phyloP scores from a whole-genome alignment of 2,113 vertebrate genomes.

The Ceuthmochares aereus region DNA sequence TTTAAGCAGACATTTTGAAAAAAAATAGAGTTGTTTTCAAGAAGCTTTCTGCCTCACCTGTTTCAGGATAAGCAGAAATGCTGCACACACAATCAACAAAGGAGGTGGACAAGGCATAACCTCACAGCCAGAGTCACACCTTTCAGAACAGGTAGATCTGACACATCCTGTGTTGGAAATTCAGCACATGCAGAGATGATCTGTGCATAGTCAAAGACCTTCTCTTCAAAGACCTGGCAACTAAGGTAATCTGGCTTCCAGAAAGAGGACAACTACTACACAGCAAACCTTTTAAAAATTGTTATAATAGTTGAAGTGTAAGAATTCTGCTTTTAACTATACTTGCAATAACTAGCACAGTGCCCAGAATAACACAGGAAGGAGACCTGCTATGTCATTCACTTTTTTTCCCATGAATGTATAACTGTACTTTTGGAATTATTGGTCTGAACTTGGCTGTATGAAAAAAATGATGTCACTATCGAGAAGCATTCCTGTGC shows the following conservation, averaged over 20 bases:
- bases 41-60: neutral
- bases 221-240: neutral
- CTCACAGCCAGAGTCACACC: accelerated
- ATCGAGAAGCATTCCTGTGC: neutral
- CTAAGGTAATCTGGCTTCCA: neutral
- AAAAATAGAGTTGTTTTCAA: neutral
- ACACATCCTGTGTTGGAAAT: neutral
- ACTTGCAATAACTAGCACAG: neutral
- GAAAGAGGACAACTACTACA: neutral
- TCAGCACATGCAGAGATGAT: accelerated
- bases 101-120: accelerated
- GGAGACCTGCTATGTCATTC: neutral
- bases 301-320: neutral
- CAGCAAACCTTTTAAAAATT: neutral
- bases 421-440: neutral
- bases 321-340: neutral
- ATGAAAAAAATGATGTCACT: neutral
- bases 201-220: neutral
- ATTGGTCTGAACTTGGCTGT: neutral
- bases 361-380: neutral
- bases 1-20: neutral
- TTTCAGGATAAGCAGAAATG: neutral
- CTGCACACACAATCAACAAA: neutral
- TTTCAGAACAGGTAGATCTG: neutral
- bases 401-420: neutral